Percentiles rank a stretch among this genome's conserved stretches.
These are phyloP conservation scores for Burhinus oedicnemus DNA, from an alignment of 2,113 vertebrate genomes.

Conservation along the genomic window DNA sequence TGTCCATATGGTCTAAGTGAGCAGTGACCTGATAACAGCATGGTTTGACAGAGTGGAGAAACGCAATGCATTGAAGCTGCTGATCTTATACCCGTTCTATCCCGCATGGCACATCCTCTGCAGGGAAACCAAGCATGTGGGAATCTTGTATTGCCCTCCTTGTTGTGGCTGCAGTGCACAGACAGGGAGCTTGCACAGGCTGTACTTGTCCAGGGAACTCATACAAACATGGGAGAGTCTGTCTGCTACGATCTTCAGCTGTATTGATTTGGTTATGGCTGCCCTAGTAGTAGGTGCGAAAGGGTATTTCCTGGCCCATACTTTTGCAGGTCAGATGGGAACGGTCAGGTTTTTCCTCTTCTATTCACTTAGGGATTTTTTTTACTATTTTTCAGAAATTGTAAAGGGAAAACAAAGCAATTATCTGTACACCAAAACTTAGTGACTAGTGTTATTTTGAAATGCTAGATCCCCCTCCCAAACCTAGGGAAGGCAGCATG, in stretches of 20 bases:
- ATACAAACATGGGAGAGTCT: background rate
- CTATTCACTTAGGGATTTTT: accelerated
- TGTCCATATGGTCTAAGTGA: background rate
- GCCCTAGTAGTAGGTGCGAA: background rate
- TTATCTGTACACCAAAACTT: background rate
- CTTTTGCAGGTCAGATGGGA: background rate
- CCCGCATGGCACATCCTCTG: background rate
- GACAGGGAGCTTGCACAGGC: background rate
- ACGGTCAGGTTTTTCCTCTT: accelerated
- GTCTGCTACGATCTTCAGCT: background rate
- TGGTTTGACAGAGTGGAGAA: background rate
- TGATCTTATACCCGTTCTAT: background rate
- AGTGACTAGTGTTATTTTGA: background rate
- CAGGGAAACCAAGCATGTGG: background rate
- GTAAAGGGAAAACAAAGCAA: background rate
- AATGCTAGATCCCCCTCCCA: background rate
- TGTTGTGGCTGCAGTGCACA: background rate
- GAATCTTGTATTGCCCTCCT: background rate
- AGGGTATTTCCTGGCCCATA: background rate
- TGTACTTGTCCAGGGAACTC: background rate
- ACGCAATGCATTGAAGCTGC: background rate
- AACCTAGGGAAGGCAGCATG: background rate
- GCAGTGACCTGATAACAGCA: background rate
- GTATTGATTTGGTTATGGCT: background rate
- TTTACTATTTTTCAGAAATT: background rate